Conservation (phyloP, 2,113 vertebrate species). For the Capreolus pygargus region DNA sequence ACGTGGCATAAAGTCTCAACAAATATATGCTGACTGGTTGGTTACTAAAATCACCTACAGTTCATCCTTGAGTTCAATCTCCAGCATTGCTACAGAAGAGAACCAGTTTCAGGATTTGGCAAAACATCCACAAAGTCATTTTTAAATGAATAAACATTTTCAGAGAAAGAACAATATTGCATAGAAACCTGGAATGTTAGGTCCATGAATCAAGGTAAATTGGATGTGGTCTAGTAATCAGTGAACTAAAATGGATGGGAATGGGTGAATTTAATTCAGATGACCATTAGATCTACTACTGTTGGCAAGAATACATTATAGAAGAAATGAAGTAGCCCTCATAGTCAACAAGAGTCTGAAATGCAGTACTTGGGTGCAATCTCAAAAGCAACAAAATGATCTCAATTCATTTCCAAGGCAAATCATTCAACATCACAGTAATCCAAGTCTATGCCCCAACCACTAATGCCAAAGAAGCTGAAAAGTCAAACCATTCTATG, state of each 20-base stretch:
- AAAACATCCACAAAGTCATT: background rate
- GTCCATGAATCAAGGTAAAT: background rate
- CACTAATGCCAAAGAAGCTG: background rate
- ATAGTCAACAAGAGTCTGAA: background rate
- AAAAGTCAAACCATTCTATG: background rate
- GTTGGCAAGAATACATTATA: background rate
- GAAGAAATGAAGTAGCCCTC: background rate
- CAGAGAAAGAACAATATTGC: background rate
- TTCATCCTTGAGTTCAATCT: background rate
- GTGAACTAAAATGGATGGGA: background rate
- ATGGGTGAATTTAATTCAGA: background rate
- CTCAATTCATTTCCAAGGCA: background rate
- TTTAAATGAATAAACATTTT: conserved; percentile 9
- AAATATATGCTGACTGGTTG: background rate
- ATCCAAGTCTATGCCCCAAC: background rate
- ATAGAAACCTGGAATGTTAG: background rate
- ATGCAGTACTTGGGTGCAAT: background rate
- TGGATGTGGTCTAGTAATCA: background rate
- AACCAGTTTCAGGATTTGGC: background rate
- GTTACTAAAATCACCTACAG: background rate
- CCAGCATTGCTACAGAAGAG: background rate
- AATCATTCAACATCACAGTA: background rate
- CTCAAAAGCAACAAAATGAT: background rate
- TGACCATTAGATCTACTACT: background rate
- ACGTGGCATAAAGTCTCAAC: background rate